Evolutionary conservation across 2,888 invertebrate genomes (phyloP).

Genomic region (Oconnorella tubifera): DNA sequence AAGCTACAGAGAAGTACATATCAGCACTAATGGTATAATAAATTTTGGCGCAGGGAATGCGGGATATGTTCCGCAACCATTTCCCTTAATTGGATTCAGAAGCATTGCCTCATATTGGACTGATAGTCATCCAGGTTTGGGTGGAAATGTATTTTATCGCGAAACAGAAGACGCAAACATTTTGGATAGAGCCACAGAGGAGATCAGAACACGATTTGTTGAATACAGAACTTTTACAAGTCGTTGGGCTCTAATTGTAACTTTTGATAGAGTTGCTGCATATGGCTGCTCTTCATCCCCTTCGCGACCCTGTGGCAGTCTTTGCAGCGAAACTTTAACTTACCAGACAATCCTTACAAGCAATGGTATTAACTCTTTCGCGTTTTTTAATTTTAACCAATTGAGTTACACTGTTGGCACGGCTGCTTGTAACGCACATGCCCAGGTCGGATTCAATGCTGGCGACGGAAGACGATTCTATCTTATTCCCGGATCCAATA

Average conservation of each 20-base stretch:
- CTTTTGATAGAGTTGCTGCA: conserved; percentile 14
- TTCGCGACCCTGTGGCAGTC: background rate
- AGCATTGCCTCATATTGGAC: conserved; percentile 19
- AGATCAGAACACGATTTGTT: conserved; percentile 11
- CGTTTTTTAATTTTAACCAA: conserved; percentile 12
- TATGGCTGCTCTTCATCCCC: background rate
- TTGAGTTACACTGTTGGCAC: conserved; percentile 7
- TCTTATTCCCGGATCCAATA: conserved; percentile 7
- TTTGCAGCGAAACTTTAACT: conserved; percentile 9
- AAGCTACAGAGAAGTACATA: conserved; percentile 8
- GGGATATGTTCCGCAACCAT: conserved; percentile 1
- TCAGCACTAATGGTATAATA: conserved; percentile 20
- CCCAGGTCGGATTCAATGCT: conserved; percentile 20
- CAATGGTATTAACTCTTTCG: conserved; percentile 20
- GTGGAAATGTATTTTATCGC: conserved; percentile 19
- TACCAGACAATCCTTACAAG: conserved; percentile 20
- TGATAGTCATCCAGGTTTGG: conserved; percentile 18
- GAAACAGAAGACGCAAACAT: conserved; percentile 9
- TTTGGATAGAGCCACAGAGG: background rate
- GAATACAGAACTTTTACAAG: conserved; percentile 6
- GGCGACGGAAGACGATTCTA: conserved; percentile 18
- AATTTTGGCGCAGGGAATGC: conserved; percentile 17
- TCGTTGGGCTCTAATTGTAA: conserved; percentile 15
- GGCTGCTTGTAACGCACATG: background rate
- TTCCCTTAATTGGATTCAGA: conserved; percentile 5